Conservation (phyloP, 37 sponge, comb jelly and placozoan genomes). For the Ianthella basta region DNA sequence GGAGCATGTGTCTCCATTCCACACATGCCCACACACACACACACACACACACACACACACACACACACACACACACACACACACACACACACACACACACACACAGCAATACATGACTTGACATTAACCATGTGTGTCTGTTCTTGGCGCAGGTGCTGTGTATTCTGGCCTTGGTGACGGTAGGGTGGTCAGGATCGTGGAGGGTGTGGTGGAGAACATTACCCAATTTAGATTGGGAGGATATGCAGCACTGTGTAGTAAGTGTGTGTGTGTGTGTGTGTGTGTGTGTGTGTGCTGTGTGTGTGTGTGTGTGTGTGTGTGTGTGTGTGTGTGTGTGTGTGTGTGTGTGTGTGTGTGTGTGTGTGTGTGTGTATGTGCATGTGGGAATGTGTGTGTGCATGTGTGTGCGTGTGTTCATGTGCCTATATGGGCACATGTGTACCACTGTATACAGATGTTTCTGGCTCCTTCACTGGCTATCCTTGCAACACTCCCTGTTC, state of each 20-base stretch:
- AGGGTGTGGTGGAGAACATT: slow-evolving; percentile 11
- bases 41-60: too few species aligned
- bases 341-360: slow-evolving; percentile 28
- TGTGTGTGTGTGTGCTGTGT: slow-evolving; percentile 10
- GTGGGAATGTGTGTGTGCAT: background rate
- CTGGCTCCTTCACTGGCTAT: too few species aligned
- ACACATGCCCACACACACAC: too few species aligned
- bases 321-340: slow-evolving; percentile 36
- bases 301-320: slow-evolving; percentile 34
- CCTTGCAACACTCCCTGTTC: too few species aligned
- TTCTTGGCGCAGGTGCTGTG: slow-evolving; percentile 35
- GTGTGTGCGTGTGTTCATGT: background rate
- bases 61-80: too few species aligned
- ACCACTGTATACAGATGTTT: too few species aligned
- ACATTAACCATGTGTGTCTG: too few species aligned
- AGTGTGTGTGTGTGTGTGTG: slow-evolving; percentile 53
- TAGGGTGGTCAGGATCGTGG: slow-evolving; percentile 40
- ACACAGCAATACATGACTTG: too few species aligned
- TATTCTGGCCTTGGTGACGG: slow-evolving; percentile 80
- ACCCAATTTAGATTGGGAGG: slow-evolving; percentile 46
- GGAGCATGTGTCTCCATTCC: too few species aligned
- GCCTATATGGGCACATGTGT: too few species aligned
- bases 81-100: too few species aligned
- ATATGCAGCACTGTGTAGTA: slow-evolving; percentile 15
- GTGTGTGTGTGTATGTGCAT: slow-evolving; percentile 5